These are phyloP conservation scores for Planiliza haematocheilus DNA, from an alignment of 2,113 vertebrate species.

Conservation along the genomic window DNA sequence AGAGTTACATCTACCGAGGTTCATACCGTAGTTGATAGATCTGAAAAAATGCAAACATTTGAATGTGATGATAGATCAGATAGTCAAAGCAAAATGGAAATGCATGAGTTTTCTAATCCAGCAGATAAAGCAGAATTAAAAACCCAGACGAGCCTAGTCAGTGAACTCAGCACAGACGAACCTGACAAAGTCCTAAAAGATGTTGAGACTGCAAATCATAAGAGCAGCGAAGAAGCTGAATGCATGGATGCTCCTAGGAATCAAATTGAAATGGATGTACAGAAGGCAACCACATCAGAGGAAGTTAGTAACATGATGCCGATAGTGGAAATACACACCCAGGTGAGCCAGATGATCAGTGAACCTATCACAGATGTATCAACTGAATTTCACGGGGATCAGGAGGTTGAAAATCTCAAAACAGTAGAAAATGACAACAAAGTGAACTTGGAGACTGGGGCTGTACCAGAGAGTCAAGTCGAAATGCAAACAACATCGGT, in stretches of 20 bases:
- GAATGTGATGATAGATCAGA: background rate
- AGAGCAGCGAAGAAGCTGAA: slow-evolving; percentile 8
- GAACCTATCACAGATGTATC: slow-evolving; percentile 10
- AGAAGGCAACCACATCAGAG: slow-evolving; percentile 1
- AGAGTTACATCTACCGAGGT: background rate
- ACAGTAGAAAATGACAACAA: slow-evolving; percentile 11
- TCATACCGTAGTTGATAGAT: background rate
- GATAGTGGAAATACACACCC: slow-evolving; percentile 3
- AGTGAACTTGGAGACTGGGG: slow-evolving; percentile 8
- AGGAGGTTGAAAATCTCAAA: background rate
- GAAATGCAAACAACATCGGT: background rate
- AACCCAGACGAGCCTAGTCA: slow-evolving; percentile 9
- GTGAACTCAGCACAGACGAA: background rate
- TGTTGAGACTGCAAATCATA: background rate
- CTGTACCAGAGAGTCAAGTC: slow-evolving; percentile 5
- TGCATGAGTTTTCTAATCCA: slow-evolving; percentile 1
- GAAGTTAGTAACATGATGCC: slow-evolving; percentile 2
- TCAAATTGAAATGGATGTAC: slow-evolving; percentile 26
- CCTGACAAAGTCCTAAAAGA: background rate
- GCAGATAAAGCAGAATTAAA: slow-evolving; percentile 14
- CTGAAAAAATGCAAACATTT: slow-evolving; percentile 14
- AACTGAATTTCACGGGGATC: background rate
- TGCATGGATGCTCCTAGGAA: slow-evolving; percentile 9
- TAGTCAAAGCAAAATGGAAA: slow-evolving; percentile 15
- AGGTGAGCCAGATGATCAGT: background rate